These are phyloP conservation scores for Byasa hedistus DNA, from an alignment of 2,888 invertebrate genomes.

Conservation along the genomic window DNA sequence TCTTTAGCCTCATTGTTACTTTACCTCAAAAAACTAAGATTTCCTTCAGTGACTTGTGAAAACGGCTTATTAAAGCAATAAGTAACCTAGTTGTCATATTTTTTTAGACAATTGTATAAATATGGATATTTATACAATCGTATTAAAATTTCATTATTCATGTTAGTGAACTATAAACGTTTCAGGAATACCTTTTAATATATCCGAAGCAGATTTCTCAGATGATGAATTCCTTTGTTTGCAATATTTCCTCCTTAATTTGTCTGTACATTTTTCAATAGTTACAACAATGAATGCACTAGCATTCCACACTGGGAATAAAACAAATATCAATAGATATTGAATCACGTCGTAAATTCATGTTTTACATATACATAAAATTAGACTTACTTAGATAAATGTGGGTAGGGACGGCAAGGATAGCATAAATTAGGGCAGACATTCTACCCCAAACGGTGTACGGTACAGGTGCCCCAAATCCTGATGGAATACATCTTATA, in stretches of 20 bases:
- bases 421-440: conserved; percentile 82
- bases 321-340: neutral
- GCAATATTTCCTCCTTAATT: conserved; percentile 32
- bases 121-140: no score
- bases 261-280: conserved; percentile 39
- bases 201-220: conserved; percentile 25
- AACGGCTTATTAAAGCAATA: no score
- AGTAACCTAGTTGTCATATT: no score
- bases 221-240: conserved; percentile 7
- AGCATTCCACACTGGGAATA: conserved; percentile 59
- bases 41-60: no score
- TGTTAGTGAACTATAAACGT: neutral
- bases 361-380: neutral
- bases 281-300: conserved; percentile 55
- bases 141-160: no score
- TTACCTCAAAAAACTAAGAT: no score
- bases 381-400: conserved; percentile 76
- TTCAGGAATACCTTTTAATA: conserved; percentile 15
- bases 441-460: conserved; percentile 82
- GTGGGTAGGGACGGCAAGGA: conserved; percentile 84
- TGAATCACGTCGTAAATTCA: neutral
- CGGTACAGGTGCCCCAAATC: conserved; percentile 86
- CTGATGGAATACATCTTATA: conserved; percentile 54
- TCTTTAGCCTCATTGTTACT: no score
- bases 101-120: neutral